Conservation (phyloP, 2,888 invertebrate genomes). For the Tenthredo distinguenda region DNA sequence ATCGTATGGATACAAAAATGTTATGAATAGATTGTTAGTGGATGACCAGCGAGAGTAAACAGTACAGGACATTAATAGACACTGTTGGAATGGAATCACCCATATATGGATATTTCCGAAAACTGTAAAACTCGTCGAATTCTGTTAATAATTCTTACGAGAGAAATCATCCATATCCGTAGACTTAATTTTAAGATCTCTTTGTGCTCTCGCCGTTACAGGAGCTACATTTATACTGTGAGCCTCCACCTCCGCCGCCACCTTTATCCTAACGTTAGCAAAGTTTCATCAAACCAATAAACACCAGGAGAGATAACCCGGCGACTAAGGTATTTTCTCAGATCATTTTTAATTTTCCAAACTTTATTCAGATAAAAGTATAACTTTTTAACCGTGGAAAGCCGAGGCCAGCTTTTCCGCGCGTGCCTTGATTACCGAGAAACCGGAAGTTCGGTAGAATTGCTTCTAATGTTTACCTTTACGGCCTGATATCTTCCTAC, state of each 20-base stretch:
- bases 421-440: not conserved
- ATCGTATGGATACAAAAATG: too few relatives aligned
- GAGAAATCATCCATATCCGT: not conserved
- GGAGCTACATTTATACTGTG: not conserved
- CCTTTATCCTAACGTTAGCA: not conserved
- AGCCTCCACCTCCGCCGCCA: not conserved
- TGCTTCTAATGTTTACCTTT: slow-evolving; percentile 33
- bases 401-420: not conserved
- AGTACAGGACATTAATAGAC: too few relatives aligned
- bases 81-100: too few relatives aligned
- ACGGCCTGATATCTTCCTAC: slow-evolving; percentile 19
- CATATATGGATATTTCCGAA: not conserved
- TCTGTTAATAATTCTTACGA: not conserved
- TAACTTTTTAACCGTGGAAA: slow-evolving; percentile 11
- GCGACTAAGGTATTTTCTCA: not conserved
- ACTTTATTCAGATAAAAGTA: slow-evolving; percentile 29
- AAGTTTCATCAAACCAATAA: slow-evolving; percentile 50
- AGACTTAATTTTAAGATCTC: slow-evolving; percentile 10
- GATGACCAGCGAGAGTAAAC: too few relatives aligned
- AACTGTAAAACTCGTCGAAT: not conserved
- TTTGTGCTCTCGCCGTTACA: not conserved
- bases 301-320: slow-evolving; percentile 50
- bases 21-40: too few relatives aligned
- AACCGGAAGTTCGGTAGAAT: slow-evolving; percentile 32
- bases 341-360: slow-evolving; percentile 33